Conservation (phyloP, 1,140 invertebrate species). For the Zaprionus davidi region DNA sequence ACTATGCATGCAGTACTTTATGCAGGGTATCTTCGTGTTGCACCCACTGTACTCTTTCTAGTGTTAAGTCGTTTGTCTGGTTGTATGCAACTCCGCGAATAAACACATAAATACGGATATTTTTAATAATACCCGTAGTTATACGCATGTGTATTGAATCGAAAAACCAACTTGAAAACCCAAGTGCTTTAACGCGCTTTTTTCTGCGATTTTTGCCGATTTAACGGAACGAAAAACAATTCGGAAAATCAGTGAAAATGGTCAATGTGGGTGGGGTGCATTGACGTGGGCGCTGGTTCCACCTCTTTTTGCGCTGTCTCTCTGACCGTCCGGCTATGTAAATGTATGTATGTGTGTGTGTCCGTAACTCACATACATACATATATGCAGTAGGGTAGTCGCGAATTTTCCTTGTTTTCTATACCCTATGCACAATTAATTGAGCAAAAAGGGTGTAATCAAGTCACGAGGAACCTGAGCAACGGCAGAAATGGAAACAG, state of each 20-base stretch:
- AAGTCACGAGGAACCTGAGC: neutral
- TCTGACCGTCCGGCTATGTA: neutral
- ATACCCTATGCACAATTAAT: constrained; percentile 9
- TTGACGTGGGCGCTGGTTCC: neutral
- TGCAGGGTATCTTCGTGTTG: neutral
- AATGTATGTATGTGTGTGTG: constrained; percentile 20
- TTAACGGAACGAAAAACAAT: constrained; percentile 38
- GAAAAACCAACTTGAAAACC: constrained; percentile 31
- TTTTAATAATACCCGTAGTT: constrained; percentile 11
- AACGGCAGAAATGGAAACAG: neutral
- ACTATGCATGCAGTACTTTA: neutral
- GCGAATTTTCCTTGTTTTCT: constrained; percentile 3
- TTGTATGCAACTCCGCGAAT: constrained; percentile 2
- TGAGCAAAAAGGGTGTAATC: neutral
- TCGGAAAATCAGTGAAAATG: constrained; percentile 37
- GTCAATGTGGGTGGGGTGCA: constrained; percentile 17
- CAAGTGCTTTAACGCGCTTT: constrained; percentile 36
- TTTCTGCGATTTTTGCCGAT: constrained; percentile 30
- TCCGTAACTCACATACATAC: neutral
- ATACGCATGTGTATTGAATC: constrained; percentile 18
- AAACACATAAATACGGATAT: constrained; percentile 17
- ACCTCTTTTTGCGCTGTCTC: constrained; percentile 1
- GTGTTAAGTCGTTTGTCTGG: neutral
- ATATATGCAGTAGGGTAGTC: constrained; percentile 6
- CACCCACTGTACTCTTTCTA: neutral